Conservation (phyloP, 1,140 invertebrate species). For the Pristionchus pacificus region DNA sequence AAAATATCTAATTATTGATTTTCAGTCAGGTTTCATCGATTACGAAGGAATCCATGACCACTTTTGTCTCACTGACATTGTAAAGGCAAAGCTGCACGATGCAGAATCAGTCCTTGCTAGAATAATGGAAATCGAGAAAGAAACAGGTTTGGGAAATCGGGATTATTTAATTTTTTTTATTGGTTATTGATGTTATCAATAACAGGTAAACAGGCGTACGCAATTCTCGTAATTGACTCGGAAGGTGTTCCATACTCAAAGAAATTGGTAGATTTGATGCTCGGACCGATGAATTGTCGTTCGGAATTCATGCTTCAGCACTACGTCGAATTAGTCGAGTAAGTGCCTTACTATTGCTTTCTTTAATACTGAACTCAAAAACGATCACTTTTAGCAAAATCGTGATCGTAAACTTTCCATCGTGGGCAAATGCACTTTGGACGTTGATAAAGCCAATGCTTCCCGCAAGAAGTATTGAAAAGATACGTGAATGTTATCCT, state of each 20-base stretch:
- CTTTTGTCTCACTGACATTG: slow-evolving; percentile 43
- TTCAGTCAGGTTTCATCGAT: slow-evolving; percentile 16
- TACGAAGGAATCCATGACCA: slow-evolving; percentile 46
- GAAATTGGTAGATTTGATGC: slow-evolving; percentile 39
- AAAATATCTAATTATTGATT: too few species aligned
- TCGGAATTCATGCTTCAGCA: slow-evolving; percentile 50
- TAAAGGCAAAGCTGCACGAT: slow-evolving; percentile 42
- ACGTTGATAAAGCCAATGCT: slow-evolving; percentile 38
- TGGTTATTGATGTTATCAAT: too few species aligned
- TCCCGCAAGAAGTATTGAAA: slow-evolving; percentile 39
- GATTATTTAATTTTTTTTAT: slow-evolving; percentile 1
- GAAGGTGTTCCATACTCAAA: slow-evolving; percentile 44
- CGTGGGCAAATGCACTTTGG: slow-evolving; percentile 39
- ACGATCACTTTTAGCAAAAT: slow-evolving; percentile 37
- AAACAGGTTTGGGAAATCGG: slow-evolving; percentile 30
- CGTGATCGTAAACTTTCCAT: slow-evolving; percentile 41
- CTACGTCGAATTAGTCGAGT: slow-evolving; percentile 49
- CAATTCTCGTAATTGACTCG: slow-evolving; percentile 49
- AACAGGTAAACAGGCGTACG: slow-evolving; percentile 43
- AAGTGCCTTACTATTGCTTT: too few species aligned
- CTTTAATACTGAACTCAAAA: too few species aligned
- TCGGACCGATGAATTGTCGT: slow-evolving; percentile 36
- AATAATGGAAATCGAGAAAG: slow-evolving; percentile 40
- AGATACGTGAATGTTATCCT: too few species aligned
- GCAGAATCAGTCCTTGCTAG: slow-evolving; percentile 42